Conservation (phyloP, 2,797 vertebrate genomes). For the Rhyacichthys aspro region DNA sequence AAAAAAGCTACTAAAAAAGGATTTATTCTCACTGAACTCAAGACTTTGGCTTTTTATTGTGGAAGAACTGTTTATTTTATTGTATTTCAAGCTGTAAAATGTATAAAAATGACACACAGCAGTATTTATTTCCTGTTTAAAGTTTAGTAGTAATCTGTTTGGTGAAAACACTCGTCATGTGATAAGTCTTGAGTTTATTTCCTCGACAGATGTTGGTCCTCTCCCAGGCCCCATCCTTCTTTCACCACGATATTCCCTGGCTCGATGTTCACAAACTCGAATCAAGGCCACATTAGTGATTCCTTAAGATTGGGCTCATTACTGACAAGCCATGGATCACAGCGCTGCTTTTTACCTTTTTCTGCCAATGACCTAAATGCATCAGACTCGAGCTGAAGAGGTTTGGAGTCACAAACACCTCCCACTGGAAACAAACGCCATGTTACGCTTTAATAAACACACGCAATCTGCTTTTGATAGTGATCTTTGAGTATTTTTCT, state of each 20-base stretch:
- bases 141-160: too few relatives aligned
- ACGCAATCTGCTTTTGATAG: constrained; percentile 48
- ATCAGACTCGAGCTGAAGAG: constrained; percentile 50
- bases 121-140: too few relatives aligned
- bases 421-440: constrained; percentile 49
- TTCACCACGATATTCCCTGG: constrained; percentile 70
- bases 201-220: constrained; percentile 30
- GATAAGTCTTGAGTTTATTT: constrained; percentile 36
- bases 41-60: too few relatives aligned
- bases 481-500: constrained; percentile 32
- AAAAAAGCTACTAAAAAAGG: too few relatives aligned
- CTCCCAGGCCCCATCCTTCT: constrained; percentile 46
- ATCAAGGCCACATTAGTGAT: constrained; percentile 82
- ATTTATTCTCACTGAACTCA: too few relatives aligned
- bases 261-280: constrained; percentile 67
- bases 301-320: constrained; percentile 76
- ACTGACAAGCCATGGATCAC: constrained; percentile 74
- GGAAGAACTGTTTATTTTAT: too few relatives aligned
- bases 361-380: constrained; percentile 80
- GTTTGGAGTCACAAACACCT: constrained; percentile 54
- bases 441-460: too few relatives aligned
- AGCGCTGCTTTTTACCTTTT: constrained; percentile 51
- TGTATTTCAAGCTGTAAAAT: too few relatives aligned
- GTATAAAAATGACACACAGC: too few relatives aligned
- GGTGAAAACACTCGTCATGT: too few relatives aligned